Conservation (phyloP, 2,113 vertebrate species). For the Herpetotheres cachinnans region DNA sequence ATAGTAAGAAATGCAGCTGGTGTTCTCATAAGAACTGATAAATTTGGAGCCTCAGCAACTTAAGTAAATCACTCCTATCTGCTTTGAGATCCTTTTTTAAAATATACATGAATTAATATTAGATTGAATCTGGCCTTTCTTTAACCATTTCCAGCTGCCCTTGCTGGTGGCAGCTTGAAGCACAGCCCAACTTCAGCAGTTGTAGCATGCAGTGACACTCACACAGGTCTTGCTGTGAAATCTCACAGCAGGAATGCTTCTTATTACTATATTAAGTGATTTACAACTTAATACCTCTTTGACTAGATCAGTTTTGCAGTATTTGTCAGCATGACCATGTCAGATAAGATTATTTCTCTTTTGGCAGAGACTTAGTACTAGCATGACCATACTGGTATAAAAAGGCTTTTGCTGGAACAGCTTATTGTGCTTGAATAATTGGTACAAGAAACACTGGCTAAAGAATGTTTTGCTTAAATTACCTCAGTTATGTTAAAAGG, state of each 20-base stretch:
- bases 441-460: not conserved
- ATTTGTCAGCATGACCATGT: not conserved
- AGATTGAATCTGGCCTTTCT: not conserved
- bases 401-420: not conserved
- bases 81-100: not conserved
- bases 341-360: slow-evolving; percentile 8
- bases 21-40: not conserved
- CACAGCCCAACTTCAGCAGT: not conserved
- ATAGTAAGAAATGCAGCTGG: not conserved
- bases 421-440: not conserved
- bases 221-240: not conserved
- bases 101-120: not conserved
- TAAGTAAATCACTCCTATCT: not conserved
- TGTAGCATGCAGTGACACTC: not conserved
- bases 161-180: not conserved
- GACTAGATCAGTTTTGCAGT: not conserved
- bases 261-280: not conserved
- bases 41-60: not conserved
- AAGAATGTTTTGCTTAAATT: slow-evolving; percentile 19
- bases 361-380: not conserved
- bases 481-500: not conserved
- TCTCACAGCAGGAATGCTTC: not conserved
- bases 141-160: not conserved
- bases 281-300: slow-evolving; percentile 7
- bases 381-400: not conserved